Base-by-base conservation (phyloP, 1,140 invertebrate genomes). In the Apis cerana region DNA sequence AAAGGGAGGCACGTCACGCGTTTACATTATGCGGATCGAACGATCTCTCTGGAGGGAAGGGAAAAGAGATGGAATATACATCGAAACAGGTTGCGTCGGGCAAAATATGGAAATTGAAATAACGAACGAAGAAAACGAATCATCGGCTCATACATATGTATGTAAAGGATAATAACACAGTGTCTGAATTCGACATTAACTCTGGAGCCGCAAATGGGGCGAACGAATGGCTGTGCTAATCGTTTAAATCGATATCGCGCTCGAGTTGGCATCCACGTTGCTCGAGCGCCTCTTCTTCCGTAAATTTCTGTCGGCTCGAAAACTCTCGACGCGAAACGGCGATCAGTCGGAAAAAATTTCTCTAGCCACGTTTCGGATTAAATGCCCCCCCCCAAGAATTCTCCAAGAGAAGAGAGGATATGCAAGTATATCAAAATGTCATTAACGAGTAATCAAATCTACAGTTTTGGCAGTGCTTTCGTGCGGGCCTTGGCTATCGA, bases 241-340 rank as follows among this genome's bases (percentile, higher is more conserved):
- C 69, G 69, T 62, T 74, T 65, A 48, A 80, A 80, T 74, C 69
- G 78, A 80, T 74, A 74, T 56, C 27, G 33, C 76, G 76, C 43
- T 70, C 33, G 54, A 61, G 54, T 50, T 78, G 75, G 75, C 75
- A 56, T 76, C 75, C 7, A 33, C 54, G 54, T 72, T 19, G 71
- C 62, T 67, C 75, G 65, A 52, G 33, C 76, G 56, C 43, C 23
- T 65, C 69, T 27, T 50, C 50, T 56, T 52, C 69, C 59, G 27
- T 33, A 27, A 70, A 78, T 56, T 74, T 74, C 11, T 50, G 50
- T 80, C 59, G 58, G 8, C 78, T 64, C 59, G 59, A 72, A 64
- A 64, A 74, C 59, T 21, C 50, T 74, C 27, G 43, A 80, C 50
- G 48, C 21, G 21, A 61, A n/a, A n/a, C 27, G 27, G 0, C 17